These are phyloP conservation scores for Tholera decimalis DNA, from an alignment of 2,888 invertebrate species.

Conservation along the genomic window DNA sequence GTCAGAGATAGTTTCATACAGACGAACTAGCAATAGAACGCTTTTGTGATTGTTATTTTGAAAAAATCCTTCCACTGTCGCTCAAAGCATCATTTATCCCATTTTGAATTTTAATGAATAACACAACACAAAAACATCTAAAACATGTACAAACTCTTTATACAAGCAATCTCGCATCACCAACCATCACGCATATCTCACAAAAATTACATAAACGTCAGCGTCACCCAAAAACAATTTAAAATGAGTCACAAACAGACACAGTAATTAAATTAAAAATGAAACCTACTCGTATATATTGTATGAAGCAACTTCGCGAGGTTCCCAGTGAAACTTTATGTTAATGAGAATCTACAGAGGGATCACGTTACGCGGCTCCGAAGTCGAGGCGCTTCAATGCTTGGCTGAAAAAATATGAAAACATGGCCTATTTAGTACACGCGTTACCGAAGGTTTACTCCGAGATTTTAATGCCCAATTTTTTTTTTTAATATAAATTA, in stretches of 20 bases:
- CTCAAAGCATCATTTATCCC: too few species aligned
- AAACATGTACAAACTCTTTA: not conserved
- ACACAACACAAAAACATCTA: not conserved
- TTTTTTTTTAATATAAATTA: too few species aligned
- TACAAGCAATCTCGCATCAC: not conserved
- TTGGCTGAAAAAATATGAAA: conserved; percentile 40
- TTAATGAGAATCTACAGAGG: conserved; percentile 46
- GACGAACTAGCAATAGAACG: too few species aligned
- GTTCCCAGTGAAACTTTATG: conserved; percentile 57
- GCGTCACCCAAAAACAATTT: conserved; percentile 16
- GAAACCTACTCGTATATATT: conserved; percentile 35
- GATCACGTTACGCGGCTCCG: conserved; percentile 42
- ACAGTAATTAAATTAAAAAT: conserved; percentile 50
- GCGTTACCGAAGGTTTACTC: not conserved
- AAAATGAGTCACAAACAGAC: conserved; percentile 39
- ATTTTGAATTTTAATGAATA: too few species aligned
- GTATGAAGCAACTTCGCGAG: conserved; percentile 43
- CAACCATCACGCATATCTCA: not conserved
- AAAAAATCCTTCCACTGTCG: too few species aligned
- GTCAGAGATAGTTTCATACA: too few species aligned
- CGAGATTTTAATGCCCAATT: not conserved
- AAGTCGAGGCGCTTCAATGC: conserved; percentile 31
- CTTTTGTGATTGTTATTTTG: too few species aligned
- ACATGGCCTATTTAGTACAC: conserved; percentile 14
- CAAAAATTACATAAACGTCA: conserved; percentile 16